phyloP scores from a whole-genome alignment of 2,888 invertebrate species.

The Hydropsyche betteni region DNA sequence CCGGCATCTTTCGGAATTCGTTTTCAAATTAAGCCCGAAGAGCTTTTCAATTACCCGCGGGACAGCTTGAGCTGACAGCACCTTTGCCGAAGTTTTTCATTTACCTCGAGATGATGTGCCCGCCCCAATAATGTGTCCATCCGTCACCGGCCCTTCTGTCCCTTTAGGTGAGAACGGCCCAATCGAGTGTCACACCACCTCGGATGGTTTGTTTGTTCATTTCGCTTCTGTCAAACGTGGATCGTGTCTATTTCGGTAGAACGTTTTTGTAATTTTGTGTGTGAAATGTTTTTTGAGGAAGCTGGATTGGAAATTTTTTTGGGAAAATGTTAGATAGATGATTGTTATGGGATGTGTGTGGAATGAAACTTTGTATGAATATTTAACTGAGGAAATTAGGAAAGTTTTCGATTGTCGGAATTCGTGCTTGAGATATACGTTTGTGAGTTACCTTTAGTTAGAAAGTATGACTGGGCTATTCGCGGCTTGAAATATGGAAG shows the following conservation, averaged over 20 bases:
- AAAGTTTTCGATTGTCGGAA: too few relatives aligned
- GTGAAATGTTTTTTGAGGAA: background rate
- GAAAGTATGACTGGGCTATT: too few relatives aligned
- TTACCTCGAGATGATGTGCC: conserved; percentile 35
- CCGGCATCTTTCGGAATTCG: conserved; percentile 8
- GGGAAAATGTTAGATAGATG: too few relatives aligned
- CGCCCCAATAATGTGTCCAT: conserved; percentile 44
- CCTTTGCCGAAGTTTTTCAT: conserved; percentile 38
- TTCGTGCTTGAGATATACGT: too few relatives aligned
- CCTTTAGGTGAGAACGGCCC: conserved; percentile 36
- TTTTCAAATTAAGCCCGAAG: conserved; percentile 35
- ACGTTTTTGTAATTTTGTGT: background rate
- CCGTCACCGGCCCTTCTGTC: conserved; percentile 35
- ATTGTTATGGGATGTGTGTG: too few relatives aligned
- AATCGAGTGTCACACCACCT: conserved; percentile 46
- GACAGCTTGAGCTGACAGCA: conserved; percentile 39
- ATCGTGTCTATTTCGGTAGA: background rate
- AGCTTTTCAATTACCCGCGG: conserved; percentile 41
- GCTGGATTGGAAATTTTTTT: too few relatives aligned
- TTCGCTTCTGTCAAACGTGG: conserved; percentile 32
- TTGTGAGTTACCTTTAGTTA: too few relatives aligned
- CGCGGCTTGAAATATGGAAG: too few relatives aligned
- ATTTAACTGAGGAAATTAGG: too few relatives aligned
- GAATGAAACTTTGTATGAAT: too few relatives aligned
- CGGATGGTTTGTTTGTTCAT: conserved; percentile 42